Evolutionary conservation across 2,113 vertebrate species (phyloP).

Genomic region (Neoarius graeffei): DNA sequence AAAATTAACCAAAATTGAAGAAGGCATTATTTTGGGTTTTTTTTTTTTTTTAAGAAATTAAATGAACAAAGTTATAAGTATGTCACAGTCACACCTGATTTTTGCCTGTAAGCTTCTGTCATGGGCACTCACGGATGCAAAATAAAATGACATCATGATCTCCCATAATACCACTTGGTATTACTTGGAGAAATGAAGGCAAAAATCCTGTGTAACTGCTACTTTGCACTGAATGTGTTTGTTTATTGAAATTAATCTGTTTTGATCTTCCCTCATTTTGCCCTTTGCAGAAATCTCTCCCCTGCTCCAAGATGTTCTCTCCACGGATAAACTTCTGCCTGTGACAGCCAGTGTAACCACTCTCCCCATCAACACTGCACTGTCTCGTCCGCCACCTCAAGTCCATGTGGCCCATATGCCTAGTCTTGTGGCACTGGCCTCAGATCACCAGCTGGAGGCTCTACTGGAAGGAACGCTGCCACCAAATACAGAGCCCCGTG

Average conservation of each 20-base stretch:
- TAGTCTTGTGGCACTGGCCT: conserved; percentile 76
- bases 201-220: not conserved
- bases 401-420: conserved; percentile 82
- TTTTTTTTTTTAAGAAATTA: not conserved
- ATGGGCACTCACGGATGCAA: not conserved
- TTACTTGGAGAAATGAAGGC: not conserved
- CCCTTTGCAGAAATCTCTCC: conserved; percentile 85
- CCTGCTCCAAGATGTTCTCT: conserved; percentile 58
- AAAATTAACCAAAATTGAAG: not conserved
- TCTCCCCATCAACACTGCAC: conserved; percentile 86
- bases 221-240: not conserved
- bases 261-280: not conserved
- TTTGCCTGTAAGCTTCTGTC: not conserved
- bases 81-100: not conserved
- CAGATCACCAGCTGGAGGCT: conserved; percentile 93
- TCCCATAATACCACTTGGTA: not conserved
- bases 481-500: conserved; percentile 72
- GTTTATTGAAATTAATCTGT: not conserved
- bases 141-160: not conserved
- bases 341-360: conserved; percentile 91
- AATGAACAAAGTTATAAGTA: not conserved
- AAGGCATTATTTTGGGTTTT: not conserved
- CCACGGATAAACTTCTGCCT: conserved; percentile 82
- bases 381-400: conserved; percentile 80
- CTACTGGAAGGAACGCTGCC: conserved; percentile 86